Evolutionary conservation across 2,113 vertebrate species (phyloP).

Genomic region (Melanerpes aurifrons): DNA sequence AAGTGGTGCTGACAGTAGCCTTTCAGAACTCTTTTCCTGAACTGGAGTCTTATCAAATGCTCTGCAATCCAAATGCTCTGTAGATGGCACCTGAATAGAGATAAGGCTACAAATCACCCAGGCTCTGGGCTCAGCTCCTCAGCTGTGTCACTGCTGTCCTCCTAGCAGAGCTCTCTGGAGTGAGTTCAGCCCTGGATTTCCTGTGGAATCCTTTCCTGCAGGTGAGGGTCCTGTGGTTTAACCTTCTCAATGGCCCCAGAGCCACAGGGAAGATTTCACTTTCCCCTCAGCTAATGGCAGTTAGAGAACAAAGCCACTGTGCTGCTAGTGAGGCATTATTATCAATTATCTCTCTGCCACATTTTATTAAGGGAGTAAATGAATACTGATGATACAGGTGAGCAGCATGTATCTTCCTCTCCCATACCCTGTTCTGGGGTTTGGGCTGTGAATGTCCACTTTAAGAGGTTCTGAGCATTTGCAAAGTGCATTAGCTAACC

Average conservation of each 20-base stretch:
- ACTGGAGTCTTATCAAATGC: conserved; percentile 41
- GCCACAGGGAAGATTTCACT: conserved; percentile 48
- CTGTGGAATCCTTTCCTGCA: conserved; percentile 21
- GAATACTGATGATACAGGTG: conserved; percentile 60
- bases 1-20: conserved; percentile 48
- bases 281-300: conserved; percentile 47
- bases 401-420: neutral
- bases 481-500: neutral
- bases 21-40: conserved; percentile 53
- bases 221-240: conserved; percentile 37
- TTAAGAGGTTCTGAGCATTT: conserved; percentile 1
- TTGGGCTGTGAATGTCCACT: conserved; percentile 28
- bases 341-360: conserved; percentile 64
- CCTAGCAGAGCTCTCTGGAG: conserved; percentile 25
- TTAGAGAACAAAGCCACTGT: conserved; percentile 28
- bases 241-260: conserved; percentile 49
- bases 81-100: conserved; percentile 53
- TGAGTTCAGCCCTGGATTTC: conserved; percentile 17
- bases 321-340: conserved; percentile 47
- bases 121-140: conserved; percentile 18
- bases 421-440: neutral
- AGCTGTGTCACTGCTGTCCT: conserved; percentile 30
- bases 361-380: conserved; percentile 57
- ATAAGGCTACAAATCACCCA: conserved; percentile 50
- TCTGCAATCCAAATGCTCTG: neutral